phyloP scores from a whole-genome alignment of 2,113 vertebrate species.

The Cnemophilus loriae region DNA sequence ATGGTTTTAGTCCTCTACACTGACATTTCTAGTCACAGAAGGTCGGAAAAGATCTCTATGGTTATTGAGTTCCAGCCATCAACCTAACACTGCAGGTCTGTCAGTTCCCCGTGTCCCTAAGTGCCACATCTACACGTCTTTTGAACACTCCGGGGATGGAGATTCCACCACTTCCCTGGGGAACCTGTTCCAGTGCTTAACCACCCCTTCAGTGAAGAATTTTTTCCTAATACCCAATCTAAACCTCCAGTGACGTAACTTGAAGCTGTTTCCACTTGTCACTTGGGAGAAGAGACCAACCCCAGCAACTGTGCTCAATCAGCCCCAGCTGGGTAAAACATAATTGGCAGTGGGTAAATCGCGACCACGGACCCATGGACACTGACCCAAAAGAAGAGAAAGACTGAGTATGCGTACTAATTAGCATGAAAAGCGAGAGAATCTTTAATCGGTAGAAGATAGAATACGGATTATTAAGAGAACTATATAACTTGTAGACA shows the following conservation, averaged over 20 bases:
- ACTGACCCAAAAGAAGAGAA: background rate
- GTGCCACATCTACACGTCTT: background rate
- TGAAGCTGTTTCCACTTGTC: background rate
- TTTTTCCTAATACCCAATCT: background rate
- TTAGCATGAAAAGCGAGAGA: background rate
- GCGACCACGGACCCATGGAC: fast-evolving
- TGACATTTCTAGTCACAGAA: background rate
- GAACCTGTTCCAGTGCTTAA: background rate
- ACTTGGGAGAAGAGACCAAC: background rate
- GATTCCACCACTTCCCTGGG: background rate
- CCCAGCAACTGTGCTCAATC: background rate
- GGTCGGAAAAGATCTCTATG: background rate
- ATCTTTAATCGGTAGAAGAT: background rate
- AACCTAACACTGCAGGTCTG: background rate
- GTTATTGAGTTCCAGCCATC: background rate
- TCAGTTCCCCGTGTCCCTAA: background rate
- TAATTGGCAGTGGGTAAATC: background rate
- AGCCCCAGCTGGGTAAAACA: background rate
- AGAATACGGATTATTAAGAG: background rate
- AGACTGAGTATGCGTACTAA: background rate
- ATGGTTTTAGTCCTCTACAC: background rate
- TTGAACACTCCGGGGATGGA: background rate
- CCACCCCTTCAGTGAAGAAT: background rate
- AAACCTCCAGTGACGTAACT: background rate
- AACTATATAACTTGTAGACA: background rate